phyloP scores from a whole-genome alignment of 2,888 invertebrate genomes.

The Torymus auratus region DNA sequence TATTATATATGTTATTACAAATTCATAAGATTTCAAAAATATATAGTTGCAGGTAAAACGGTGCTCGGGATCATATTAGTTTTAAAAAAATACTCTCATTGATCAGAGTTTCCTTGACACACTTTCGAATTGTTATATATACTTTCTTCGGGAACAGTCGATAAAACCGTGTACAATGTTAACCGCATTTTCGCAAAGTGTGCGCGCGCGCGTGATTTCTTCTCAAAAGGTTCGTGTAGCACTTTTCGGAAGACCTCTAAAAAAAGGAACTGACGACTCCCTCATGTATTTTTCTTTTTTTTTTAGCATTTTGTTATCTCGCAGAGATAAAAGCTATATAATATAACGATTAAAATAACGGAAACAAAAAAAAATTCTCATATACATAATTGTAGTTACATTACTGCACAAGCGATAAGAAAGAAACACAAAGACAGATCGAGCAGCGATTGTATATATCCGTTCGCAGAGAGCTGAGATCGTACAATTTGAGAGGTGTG shows the following conservation, averaged over 20 bases:
- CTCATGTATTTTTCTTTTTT: neutral
- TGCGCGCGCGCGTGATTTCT: neutral
- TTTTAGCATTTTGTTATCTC: constrained; percentile 4
- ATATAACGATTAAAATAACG: constrained; percentile 17
- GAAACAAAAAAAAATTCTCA: no score
- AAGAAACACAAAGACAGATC: constrained; percentile 18
- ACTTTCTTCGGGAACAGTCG: neutral
- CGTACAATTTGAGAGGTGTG: no score
- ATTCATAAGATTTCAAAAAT: no score
- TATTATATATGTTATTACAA: no score
- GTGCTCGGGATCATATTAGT: no score
- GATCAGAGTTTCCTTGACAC: no score
- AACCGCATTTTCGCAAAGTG: constrained; percentile 4
- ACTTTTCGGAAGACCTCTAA: constrained; percentile 45
- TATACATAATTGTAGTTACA: neutral
- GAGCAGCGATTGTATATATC: constrained; percentile 17
- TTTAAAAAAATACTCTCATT: no score
- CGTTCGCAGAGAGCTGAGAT: no score
- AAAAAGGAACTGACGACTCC: constrained; percentile 33
- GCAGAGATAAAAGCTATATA: constrained; percentile 11
- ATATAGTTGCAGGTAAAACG: no score
- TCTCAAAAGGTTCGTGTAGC: constrained; percentile 20
- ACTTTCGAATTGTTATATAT: no score
- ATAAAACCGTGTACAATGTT: constrained; percentile 22
- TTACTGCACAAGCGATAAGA: constrained; percentile 11